Evolutionary conservation across 2,797 vertebrate genomes (phyloP).

Genomic region (Oryzias sinensis): DNA sequence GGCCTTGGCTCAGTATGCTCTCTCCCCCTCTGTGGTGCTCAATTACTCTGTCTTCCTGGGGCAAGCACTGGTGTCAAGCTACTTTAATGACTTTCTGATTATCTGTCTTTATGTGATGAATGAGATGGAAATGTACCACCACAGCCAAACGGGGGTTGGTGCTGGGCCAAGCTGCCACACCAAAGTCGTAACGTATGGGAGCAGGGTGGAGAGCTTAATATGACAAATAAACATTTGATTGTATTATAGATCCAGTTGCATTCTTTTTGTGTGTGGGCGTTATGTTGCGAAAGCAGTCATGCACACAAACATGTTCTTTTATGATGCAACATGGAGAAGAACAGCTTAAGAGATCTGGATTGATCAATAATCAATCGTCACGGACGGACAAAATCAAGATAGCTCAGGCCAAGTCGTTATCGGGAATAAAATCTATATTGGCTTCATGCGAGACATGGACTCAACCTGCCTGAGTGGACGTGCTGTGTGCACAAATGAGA

Average conservation of each 20-base stretch:
- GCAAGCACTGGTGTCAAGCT: slow-evolving; percentile 88
- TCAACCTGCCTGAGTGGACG: slow-evolving; percentile 50
- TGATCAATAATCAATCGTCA: slow-evolving; percentile 43
- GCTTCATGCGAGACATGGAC: slow-evolving; percentile 34
- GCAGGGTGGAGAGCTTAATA: slow-evolving; percentile 36
- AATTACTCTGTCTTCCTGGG: slow-evolving; percentile 93
- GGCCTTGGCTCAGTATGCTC: slow-evolving; percentile 86
- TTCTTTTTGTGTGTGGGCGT: slow-evolving; percentile 24
- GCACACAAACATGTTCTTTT: slow-evolving; percentile 32
- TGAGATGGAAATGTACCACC: slow-evolving; percentile 97
- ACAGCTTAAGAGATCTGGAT: slow-evolving; percentile 13
- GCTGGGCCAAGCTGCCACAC: slow-evolving; percentile 78
- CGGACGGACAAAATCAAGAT: slow-evolving; percentile 27
- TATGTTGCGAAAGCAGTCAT: background rate
- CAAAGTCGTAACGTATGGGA: slow-evolving; percentile 54
- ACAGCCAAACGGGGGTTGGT: slow-evolving; percentile 82
- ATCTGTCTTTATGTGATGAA: slow-evolving; percentile 99
- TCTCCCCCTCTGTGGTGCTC: slow-evolving; percentile 86
- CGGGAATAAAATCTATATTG: slow-evolving; percentile 43
- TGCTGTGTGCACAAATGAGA: slow-evolving; percentile 42
- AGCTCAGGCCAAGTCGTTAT: slow-evolving; percentile 26
- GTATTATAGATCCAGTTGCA: slow-evolving; percentile 48
- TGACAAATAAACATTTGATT: slow-evolving; percentile 64
- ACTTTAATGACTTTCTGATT: slow-evolving; percentile 99
- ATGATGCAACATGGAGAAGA: slow-evolving; percentile 20